phyloP scores from a whole-genome alignment of 2,888 invertebrate genomes.

The Chrysodeixis includens region DNA sequence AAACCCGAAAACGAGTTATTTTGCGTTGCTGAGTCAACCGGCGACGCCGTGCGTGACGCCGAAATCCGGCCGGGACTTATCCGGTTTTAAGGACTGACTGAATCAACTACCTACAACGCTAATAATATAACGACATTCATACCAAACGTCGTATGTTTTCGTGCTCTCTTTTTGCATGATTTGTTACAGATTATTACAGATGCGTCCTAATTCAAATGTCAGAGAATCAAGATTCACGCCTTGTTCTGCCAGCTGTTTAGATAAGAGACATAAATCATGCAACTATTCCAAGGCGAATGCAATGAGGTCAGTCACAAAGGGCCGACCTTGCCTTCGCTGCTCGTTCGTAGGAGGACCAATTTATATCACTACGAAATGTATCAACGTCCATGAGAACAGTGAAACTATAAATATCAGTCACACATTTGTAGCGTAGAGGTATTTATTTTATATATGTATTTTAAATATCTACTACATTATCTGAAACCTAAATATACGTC shows the following conservation, averaged over 20 bases:
- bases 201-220: slow-evolving; percentile 59
- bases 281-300: slow-evolving; percentile 87
- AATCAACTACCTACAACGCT: slow-evolving; percentile 27
- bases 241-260: slow-evolving; percentile 75
- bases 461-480: slow-evolving; percentile 1
- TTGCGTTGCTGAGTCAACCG: slow-evolving; percentile 75
- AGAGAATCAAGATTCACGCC: slow-evolving; percentile 66
- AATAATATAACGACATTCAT: slow-evolving; percentile 16
- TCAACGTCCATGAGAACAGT: slow-evolving; percentile 34
- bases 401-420: slow-evolving; percentile 10
- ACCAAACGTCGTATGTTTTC: slow-evolving; percentile 16
- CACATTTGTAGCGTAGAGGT: neutral
- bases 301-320: slow-evolving; percentile 86
- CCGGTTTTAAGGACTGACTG: slow-evolving; percentile 53
- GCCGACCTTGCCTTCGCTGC: slow-evolving; percentile 82
- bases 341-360: slow-evolving; percentile 76
- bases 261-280: slow-evolving; percentile 84
- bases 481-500: neutral
- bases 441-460: neutral
- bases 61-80: slow-evolving; percentile 59
- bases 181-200: slow-evolving; percentile 44
- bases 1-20: slow-evolving; percentile 81
- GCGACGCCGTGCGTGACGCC: slow-evolving; percentile 66
- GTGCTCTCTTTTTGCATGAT: neutral
- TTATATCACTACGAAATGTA: slow-evolving; percentile 56